These are phyloP conservation scores for Apeltes quadracus DNA, from an alignment of 2,113 vertebrate genomes.

Conservation along the genomic window DNA sequence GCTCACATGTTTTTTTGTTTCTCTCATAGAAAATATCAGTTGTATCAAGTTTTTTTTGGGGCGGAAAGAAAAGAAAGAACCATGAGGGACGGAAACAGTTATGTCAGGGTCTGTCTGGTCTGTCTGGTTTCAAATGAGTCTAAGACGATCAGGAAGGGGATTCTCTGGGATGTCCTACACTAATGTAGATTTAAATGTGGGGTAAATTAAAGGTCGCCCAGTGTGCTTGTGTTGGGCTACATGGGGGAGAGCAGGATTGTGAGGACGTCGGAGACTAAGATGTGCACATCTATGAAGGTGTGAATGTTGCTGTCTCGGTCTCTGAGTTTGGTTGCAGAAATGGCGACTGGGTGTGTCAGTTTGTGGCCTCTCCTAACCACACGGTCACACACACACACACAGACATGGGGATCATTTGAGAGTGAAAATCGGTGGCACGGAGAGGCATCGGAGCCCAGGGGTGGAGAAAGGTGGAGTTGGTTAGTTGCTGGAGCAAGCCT, in stretches of 20 bases:
- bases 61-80: conserved; percentile 12
- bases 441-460: conserved; percentile 58
- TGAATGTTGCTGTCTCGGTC: conserved; percentile 53
- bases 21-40: conserved; percentile 38
- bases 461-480: conserved; percentile 62
- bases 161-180: conserved; percentile 33
- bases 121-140: conserved; percentile 34
- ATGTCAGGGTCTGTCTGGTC: conserved; percentile 45
- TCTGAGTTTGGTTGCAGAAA: conserved; percentile 47
- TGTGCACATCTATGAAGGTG: conserved; percentile 62
- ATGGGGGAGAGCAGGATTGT: background rate
- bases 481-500: conserved; percentile 72
- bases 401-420: conserved; percentile 60
- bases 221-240: conserved; percentile 9
- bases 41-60: conserved; percentile 31
- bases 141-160: conserved; percentile 9
- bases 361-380: conserved; percentile 44
- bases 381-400: conserved; percentile 6
- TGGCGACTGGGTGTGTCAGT: conserved; percentile 57
- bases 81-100: conserved; percentile 46
- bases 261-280: conserved; percentile 9
- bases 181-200: conserved; percentile 28
- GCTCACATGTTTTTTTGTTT: conserved; percentile 37
- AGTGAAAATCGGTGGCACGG: conserved; percentile 68
- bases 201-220: conserved; percentile 25